phyloP scores from a whole-genome alignment of 2,888 invertebrate genomes.

The Epinotia bilunana region DNA sequence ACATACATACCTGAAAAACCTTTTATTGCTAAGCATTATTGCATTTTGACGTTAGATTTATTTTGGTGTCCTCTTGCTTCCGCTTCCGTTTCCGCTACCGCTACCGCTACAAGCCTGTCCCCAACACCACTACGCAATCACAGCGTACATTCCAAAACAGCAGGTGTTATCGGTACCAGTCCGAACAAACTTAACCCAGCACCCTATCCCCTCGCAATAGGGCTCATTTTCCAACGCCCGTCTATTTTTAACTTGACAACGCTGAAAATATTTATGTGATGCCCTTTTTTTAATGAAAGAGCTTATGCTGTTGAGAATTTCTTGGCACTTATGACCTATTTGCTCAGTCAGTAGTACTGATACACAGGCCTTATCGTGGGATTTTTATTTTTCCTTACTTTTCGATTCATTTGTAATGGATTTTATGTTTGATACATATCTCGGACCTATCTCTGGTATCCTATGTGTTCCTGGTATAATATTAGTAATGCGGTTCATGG shows the following conservation, averaged over 20 bases:
- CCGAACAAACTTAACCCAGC: constrained; percentile 13
- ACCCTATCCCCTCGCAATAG: constrained; percentile 14
- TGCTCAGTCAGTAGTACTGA: not conserved
- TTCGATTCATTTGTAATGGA: constrained; percentile 41
- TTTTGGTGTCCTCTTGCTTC: no score
- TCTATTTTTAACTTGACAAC: not conserved
- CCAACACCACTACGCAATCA: constrained; percentile 22
- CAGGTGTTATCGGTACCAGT: constrained; percentile 67
- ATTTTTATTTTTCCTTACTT: constrained; percentile 33
- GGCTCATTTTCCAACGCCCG: not conserved
- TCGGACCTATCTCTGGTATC: constrained; percentile 18
- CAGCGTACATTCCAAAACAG: constrained; percentile 68
- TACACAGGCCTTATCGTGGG: constrained; percentile 30
- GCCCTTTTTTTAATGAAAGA: not conserved
- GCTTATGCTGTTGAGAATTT: not conserved
- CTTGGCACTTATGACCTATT: not conserved
- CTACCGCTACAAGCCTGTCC: constrained; percentile 4
- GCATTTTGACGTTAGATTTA: no score
- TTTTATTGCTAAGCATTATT: no score
- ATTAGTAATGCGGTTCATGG: not conserved
- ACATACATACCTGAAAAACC: no score
- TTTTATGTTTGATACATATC: constrained; percentile 39
- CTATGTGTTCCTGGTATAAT: constrained; percentile 26
- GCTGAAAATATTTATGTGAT: constrained; percentile 34
- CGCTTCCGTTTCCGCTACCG: not conserved